phyloP scores from a whole-genome alignment of 1,140 invertebrate genomes.

The Drosophila ironensis region DNA sequence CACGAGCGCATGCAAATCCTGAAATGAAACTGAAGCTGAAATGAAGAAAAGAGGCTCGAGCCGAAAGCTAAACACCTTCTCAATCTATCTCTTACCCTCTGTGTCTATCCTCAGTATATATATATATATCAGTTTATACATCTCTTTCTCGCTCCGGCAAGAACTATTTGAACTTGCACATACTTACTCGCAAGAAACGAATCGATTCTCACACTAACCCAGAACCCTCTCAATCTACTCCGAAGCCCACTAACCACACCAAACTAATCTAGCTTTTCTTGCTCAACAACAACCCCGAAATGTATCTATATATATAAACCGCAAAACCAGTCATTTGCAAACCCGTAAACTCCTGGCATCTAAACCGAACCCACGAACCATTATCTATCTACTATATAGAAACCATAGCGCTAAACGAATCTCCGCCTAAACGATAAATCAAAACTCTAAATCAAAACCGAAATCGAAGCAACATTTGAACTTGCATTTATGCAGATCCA shows the following conservation, averaged over 20 bases:
- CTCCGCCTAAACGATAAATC: slow-evolving; percentile 40
- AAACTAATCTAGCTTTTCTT: slow-evolving; percentile 38
- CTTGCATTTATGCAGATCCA: slow-evolving; percentile 78
- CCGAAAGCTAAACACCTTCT: slow-evolving; percentile 27
- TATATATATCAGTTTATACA: slow-evolving; percentile 13
- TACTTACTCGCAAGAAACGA: slow-evolving; percentile 35
- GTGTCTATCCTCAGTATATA: slow-evolving; percentile 26
- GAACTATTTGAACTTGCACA: slow-evolving; percentile 70
- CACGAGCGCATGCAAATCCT: slow-evolving; percentile 43
- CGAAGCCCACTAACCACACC: slow-evolving; percentile 19
- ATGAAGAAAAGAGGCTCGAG: slow-evolving; percentile 14
- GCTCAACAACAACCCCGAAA: slow-evolving; percentile 40
- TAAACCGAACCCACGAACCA: slow-evolving; percentile 37
- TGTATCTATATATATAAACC: slow-evolving; percentile 24
- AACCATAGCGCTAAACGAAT: slow-evolving; percentile 51
- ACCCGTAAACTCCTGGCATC: slow-evolving; percentile 66
- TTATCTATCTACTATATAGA: slow-evolving; percentile 30
- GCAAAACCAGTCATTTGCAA: slow-evolving; percentile 47
- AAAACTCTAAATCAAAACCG: slow-evolving; percentile 42
- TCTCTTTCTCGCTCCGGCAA: slow-evolving; percentile 43
- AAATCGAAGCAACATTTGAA: slow-evolving; percentile 73
- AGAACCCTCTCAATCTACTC: slow-evolving; percentile 9
- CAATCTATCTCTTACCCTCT: slow-evolving; percentile 27
- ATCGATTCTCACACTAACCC: slow-evolving; percentile 35
- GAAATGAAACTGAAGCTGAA: no score